A percentile compares a stretch with the other conserved stretches of the same genome.
These are phyloP conservation scores for Gopherus evgoodei DNA, from an alignment of 2,113 vertebrate genomes.

Conservation along the genomic window DNA sequence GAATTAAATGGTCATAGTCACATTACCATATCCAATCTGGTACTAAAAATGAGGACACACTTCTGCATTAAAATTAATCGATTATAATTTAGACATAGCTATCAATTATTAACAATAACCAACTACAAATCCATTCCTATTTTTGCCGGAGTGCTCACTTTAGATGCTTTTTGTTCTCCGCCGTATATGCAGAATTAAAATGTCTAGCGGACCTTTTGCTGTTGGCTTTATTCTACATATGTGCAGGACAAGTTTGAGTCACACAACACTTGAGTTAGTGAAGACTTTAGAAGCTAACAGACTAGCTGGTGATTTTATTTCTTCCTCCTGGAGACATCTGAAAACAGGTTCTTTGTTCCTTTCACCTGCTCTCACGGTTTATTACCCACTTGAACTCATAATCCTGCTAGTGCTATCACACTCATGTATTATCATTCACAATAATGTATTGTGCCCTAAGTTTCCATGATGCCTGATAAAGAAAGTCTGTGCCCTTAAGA, in stretches of 20 bases:
- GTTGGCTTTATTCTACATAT: fast-evolving
- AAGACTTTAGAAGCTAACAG: neutral
- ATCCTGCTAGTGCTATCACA: neutral
- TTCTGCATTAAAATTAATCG: neutral
- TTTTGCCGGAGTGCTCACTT: neutral
- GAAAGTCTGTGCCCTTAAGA: neutral
- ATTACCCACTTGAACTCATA: neutral
- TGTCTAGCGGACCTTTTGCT: neutral
- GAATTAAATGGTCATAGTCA: neutral
- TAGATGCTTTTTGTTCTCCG: fast-evolving
- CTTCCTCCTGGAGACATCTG: neutral
- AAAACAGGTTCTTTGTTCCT: neutral
- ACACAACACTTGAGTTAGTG: neutral
- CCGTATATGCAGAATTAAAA: neutral
- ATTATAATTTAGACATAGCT: neutral
- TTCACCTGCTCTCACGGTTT: neutral
- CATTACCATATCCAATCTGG: neutral
- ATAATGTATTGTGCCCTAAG: neutral
- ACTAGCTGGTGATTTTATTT: neutral
- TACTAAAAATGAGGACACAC: neutral
- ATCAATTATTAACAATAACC: neutral
- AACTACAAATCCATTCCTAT: neutral
- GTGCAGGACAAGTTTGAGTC: neutral
- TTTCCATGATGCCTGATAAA: neutral
- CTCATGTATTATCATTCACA: neutral